A percentile compares a stretch with the other conserved stretches of the same genome.
phyloP scores from a whole-genome alignment of 2,888 invertebrate genomes.

The Byasa hedistus region DNA sequence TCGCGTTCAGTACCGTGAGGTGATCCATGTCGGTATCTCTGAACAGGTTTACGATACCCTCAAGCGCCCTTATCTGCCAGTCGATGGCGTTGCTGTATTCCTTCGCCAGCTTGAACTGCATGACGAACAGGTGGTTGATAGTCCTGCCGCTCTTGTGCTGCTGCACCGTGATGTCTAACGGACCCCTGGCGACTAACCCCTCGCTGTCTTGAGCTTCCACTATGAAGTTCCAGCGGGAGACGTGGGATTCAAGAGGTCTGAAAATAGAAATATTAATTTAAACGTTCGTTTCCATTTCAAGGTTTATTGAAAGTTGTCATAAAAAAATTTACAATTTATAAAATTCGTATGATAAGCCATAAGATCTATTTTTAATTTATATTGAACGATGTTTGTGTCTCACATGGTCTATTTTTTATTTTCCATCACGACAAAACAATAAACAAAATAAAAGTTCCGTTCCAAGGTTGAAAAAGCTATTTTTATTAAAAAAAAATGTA shows the following conservation, averaged over 20 bases:
- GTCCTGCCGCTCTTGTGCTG: conserved; percentile 89
- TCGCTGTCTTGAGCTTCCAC: conserved; percentile 90
- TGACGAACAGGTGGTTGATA: conserved; percentile 89
- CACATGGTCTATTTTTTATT: too few species aligned
- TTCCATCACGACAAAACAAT: too few species aligned
- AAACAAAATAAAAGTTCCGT: too few species aligned
- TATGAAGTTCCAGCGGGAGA: conserved; percentile 89
- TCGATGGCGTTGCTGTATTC: conserved; percentile 84
- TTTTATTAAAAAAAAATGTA: too few species aligned
- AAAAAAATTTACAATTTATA: too few species aligned
- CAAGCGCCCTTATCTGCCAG: conserved; percentile 87
- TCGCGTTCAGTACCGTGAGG: conserved; percentile 85
- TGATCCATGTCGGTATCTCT: conserved; percentile 82
- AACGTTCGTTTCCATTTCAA: too few species aligned
- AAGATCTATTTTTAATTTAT: too few species aligned
- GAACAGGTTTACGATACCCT: conserved; percentile 78
- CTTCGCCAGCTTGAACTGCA: conserved; percentile 78
- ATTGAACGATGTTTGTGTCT: too few species aligned
- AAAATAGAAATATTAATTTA: background rate
- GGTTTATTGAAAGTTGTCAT: background rate
- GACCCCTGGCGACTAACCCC: conserved; percentile 85
- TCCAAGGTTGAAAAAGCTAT: too few species aligned
- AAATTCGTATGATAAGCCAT: too few species aligned
- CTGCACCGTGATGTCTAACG: conserved; percentile 88
- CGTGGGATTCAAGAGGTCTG: conserved; percentile 90